A percentile compares a stretch with the other conserved stretches of the same genome.
Conservation (phyloP, 1,140 invertebrate species). For the Drosophila kanapiae region DNA sequence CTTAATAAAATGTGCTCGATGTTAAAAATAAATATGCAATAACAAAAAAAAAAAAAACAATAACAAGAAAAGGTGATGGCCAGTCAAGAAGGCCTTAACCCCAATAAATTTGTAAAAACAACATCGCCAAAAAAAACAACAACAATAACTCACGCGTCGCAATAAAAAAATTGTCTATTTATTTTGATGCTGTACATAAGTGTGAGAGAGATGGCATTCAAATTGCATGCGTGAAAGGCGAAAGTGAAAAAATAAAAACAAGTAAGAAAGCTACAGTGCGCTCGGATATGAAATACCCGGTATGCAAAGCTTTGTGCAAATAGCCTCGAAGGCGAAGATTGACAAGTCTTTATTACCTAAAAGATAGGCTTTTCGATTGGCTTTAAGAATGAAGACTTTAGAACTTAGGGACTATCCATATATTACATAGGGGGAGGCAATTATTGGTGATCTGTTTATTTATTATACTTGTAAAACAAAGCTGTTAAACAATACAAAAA, state of each 20-base stretch:
- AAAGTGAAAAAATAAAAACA: constrained; percentile 3
- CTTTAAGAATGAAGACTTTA: neutral
- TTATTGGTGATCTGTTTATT: too few species aligned
- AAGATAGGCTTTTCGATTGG: neutral
- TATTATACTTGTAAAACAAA: too few species aligned
- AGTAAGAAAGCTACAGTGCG: neutral
- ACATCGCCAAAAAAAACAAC: constrained; percentile 27
- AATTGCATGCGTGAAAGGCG: constrained; percentile 3
- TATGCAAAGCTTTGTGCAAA: neutral
- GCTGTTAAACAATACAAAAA: too few species aligned
- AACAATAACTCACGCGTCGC: constrained; percentile 13
- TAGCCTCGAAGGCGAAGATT: neutral
- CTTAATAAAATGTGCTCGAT: constrained; percentile 34
- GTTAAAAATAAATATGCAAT: constrained; percentile 53
- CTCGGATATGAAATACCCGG: neutral
- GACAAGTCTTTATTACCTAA: neutral
- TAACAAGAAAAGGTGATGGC: constrained; percentile 36
- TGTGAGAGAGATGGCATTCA: neutral
- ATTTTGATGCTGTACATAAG: constrained; percentile 5
- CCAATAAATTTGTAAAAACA: constrained; percentile 75
- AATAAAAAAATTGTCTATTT: constrained; percentile 19
- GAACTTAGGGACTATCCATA: too few species aligned
- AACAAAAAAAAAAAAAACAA: constrained; percentile 32
- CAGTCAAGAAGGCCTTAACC: constrained; percentile 70
- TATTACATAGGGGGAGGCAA: too few species aligned